Conservation (phyloP, 2,797 vertebrate species). For the Leucoraja ocellata region DNA sequence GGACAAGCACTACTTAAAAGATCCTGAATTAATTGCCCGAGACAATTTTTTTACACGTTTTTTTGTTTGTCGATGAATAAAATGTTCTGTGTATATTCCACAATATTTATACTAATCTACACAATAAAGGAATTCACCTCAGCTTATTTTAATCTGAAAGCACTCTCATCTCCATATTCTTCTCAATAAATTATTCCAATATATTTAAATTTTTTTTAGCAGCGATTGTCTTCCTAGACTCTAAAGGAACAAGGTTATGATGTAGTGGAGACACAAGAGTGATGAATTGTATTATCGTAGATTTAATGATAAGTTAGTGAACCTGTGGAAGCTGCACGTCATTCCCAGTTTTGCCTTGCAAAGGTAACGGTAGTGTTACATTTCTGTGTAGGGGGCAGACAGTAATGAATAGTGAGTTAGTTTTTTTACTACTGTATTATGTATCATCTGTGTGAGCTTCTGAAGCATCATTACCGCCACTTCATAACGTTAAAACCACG, state of each 20-base stretch:
- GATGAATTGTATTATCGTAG: constrained; percentile 62
- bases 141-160: constrained; percentile 46
- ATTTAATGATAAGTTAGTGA: constrained; percentile 64
- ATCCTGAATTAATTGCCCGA: background rate
- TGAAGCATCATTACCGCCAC: constrained; percentile 48
- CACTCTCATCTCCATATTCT: constrained; percentile 85
- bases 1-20: constrained; percentile 31
- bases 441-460: constrained; percentile 15
- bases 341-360: constrained; percentile 57
- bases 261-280: constrained; percentile 58
- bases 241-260: constrained; percentile 67
- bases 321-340: constrained; percentile 58
- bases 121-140: constrained; percentile 45
- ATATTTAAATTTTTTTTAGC: constrained; percentile 75
- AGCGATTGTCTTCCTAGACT: constrained; percentile 77
- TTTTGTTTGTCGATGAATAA: constrained; percentile 25
- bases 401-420: background rate
- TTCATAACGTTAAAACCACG: constrained; percentile 51
- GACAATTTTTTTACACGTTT: constrained; percentile 5
- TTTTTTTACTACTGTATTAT: constrained; percentile 17
- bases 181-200: constrained; percentile 76
- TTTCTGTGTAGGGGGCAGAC: background rate
- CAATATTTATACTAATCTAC: constrained; percentile 39
- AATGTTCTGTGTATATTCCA: constrained; percentile 28
- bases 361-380: constrained; percentile 38